Evolutionary conservation across 2,888 invertebrate genomes (phyloP), one percentile per base, ranked within the genome.

Genomic region (Drosophila borborema): DNA sequence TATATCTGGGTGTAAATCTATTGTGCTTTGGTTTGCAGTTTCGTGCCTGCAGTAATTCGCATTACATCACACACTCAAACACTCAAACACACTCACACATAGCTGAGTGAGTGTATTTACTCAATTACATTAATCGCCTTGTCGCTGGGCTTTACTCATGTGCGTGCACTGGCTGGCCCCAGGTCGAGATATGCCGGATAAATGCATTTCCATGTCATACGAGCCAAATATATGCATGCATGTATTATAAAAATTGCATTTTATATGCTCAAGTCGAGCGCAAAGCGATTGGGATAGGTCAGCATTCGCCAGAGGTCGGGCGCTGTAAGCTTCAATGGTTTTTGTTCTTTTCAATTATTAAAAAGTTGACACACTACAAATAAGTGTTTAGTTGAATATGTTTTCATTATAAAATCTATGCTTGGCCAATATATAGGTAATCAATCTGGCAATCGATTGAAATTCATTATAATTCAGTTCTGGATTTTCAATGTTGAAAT

Each of bases 91-190:
- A 55, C 45, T 46, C 49, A 66, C 46, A 63, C 31, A 55, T 20
- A 58, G 46, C 70, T 38, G 48, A 16, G 45, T 28, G 23, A 12
- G 48, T 38, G 48, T 69, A 60, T 78, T 74, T 74, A 64, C 74
- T 75, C 72, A 75, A 74, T 75, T 80, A 72, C 55, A 77, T 82
- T 82, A 80, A 82, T 85, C 64, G 73, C 53, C 56, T 36, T 56
- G 65, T 63, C 63, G 63, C 64, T 54, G 64, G 53, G 49, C 28
- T 41, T 66, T 59, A 10, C 54, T 40, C 61, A 73, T 69, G 64
- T 73, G 66, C 65, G 63, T 72, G 72, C 55, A 41, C 51, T 16
- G 54, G 40, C 51, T 54, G 51, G 66, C 55, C 62, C 18, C 58
- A 58, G 70, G 69, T 49, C 34, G 31, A 34, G 40, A 61, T 45